Percentiles rank a stretch among this genome's conserved stretches.
These are phyloP conservation scores for Drosophila differens DNA, from an alignment of 2,888 invertebrate species.

Conservation along the genomic window DNA sequence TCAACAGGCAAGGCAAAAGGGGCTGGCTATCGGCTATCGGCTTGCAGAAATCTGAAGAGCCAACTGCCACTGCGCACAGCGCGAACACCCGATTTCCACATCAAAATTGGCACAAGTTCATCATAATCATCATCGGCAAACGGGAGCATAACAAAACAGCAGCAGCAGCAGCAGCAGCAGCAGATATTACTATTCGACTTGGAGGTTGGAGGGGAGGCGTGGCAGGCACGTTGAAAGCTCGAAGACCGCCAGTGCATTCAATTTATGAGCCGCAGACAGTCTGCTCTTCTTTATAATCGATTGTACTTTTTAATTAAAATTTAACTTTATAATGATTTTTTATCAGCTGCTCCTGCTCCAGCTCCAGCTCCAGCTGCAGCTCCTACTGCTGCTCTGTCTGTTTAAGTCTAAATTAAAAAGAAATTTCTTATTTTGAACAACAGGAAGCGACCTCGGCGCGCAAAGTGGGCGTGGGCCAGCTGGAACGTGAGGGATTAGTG, in stretches of 20 bases:
- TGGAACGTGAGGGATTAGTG: constrained; percentile 64
- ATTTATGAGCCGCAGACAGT: constrained; percentile 81
- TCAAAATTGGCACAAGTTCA: constrained; percentile 79
- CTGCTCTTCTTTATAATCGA: constrained; percentile 66
- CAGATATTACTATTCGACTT: not conserved
- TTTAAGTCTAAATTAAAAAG: constrained; percentile 83
- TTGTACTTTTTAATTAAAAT: constrained; percentile 84
- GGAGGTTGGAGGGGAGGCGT: constrained; percentile 39
- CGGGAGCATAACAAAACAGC: not conserved
- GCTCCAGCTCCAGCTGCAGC: not conserved
- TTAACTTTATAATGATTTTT: constrained; percentile 84
- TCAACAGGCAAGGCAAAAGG: constrained; percentile 25
- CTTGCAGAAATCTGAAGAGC: constrained; percentile 50
- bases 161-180: not conserved
- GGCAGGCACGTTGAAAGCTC: constrained; percentile 72
- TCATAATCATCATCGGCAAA: constrained; percentile 48
- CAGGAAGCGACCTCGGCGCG: constrained; percentile 72
- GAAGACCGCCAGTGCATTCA: constrained; percentile 66
- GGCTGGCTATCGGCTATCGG: constrained; percentile 53
- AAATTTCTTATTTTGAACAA: constrained; percentile 81
- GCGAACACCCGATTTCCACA: constrained; percentile 41
- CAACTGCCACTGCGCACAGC: constrained; percentile 73
- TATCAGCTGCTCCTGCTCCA: constrained; percentile 78
- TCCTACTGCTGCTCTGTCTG: constrained; percentile 34
- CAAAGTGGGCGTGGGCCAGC: constrained; percentile 63